phyloP scores from a whole-genome alignment of 1,140 invertebrate species.

The Onthophagus taurus region DNA sequence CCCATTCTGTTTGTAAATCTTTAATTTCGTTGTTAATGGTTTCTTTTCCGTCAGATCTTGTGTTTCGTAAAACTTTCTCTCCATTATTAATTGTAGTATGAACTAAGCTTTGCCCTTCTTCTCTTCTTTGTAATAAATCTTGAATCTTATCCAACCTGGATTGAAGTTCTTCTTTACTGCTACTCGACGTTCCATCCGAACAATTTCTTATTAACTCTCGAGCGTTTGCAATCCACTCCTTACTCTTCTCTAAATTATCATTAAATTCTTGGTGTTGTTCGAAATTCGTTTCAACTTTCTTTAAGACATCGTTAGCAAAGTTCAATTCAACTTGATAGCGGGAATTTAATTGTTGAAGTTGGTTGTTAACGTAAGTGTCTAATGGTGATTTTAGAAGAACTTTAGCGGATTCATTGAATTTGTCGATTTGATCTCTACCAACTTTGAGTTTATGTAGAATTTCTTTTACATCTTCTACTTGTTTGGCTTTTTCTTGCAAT shows the following conservation, averaged over 20 bases:
- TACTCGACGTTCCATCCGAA: constrained; percentile 65
- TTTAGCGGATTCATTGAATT: constrained; percentile 69
- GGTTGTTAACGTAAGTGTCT: constrained; percentile 85
- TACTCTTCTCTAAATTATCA: constrained; percentile 66
- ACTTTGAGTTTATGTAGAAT: constrained; percentile 66
- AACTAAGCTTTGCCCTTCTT: constrained; percentile 83
- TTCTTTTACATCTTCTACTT: constrained; percentile 69
- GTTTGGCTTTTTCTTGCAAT: constrained; percentile 74
- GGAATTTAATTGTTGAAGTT: constrained; percentile 81
- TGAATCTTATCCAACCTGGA: constrained; percentile 71
- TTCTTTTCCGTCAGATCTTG: constrained; percentile 81
- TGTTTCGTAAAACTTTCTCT: constrained; percentile 82
- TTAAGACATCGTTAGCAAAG: constrained; percentile 84
- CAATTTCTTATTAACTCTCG: constrained; percentile 73
- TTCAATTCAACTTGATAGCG: constrained; percentile 85
- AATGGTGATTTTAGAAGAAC: constrained; percentile 71
- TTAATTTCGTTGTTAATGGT: constrained; percentile 79
- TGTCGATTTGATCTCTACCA: constrained; percentile 76
- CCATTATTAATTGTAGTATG: constrained; percentile 86
- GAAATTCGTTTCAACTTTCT: constrained; percentile 83
- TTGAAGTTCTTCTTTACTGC: constrained; percentile 76
- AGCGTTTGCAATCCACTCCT: constrained; percentile 81
- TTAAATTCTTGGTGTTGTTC: constrained; percentile 82
- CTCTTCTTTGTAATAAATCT: constrained; percentile 71
- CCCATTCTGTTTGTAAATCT: constrained; percentile 88